phyloP scores from a whole-genome alignment of 2,888 invertebrate genomes.

The Macrosoma leucophasiata region DNA sequence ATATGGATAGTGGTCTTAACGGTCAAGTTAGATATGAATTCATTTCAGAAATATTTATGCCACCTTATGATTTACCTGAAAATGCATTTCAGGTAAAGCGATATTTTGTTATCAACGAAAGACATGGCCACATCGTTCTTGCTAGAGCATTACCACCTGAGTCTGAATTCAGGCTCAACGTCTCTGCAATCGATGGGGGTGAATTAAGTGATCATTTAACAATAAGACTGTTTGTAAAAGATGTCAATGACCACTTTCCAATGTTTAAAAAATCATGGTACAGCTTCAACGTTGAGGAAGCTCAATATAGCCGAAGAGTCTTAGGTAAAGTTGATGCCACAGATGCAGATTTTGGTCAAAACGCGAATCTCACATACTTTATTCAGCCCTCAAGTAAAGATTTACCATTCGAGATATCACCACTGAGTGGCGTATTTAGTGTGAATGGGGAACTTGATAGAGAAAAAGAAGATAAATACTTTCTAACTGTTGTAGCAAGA shows the following conservation, averaged over 20 bases:
- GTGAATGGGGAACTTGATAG: conserved; percentile 86
- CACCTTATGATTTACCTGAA: conserved; percentile 58
- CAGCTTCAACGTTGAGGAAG: conserved; percentile 87
- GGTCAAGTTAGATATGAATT: conserved; percentile 83
- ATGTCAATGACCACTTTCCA: conserved; percentile 90
- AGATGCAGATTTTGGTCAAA: conserved; percentile 87
- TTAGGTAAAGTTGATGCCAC: conserved; percentile 86
- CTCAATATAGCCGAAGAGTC: conserved; percentile 80
- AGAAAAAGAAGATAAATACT: conserved; percentile 81
- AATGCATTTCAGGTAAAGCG: conserved; percentile 72
- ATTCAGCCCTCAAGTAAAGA: conserved; percentile 67
- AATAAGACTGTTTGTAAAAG: conserved; percentile 82
- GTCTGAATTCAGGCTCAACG: conserved; percentile 83
- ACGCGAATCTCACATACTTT: conserved; percentile 85
- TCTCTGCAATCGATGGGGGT: conserved; percentile 85
- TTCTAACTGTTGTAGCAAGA: conserved; percentile 81
- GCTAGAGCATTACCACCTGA: conserved; percentile 83
- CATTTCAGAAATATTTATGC: conserved; percentile 79
- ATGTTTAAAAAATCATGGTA: conserved; percentile 89
- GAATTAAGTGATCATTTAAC: conserved; percentile 82
- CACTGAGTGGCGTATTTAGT: conserved; percentile 80
- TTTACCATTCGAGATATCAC: conserved; percentile 82
- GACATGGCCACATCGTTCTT: conserved; percentile 84
- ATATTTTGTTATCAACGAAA: conserved; percentile 85
- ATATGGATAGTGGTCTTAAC: conserved; percentile 83